Evolutionary conservation across 2,113 vertebrate species (phyloP).

Genomic region (Stigmatopora nigra): DNA sequence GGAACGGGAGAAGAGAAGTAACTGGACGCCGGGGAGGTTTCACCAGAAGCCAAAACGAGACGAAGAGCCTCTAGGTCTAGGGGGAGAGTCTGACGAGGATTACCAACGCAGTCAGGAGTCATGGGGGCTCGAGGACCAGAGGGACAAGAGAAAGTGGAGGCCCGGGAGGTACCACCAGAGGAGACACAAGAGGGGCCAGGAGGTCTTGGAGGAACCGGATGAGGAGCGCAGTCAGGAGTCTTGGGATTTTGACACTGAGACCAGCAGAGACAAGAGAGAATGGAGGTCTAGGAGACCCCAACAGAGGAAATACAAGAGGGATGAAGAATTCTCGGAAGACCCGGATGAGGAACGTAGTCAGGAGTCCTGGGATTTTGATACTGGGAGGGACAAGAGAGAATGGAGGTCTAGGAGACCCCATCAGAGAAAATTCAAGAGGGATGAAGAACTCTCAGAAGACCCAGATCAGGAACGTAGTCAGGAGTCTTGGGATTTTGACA

Average conservation of each 20-base stretch:
- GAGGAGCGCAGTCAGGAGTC: conserved; percentile 46
- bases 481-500: conserved; percentile 22
- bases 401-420: conserved; percentile 34
- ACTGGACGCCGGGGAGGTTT: conserved; percentile 56
- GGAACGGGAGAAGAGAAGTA: conserved; percentile 31
- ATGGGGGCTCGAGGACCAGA: conserved; percentile 35
- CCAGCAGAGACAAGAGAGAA: conserved; percentile 30
- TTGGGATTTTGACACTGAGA: conserved; percentile 47
- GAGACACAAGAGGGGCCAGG: conserved; percentile 47
- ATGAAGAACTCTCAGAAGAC: conserved; percentile 31
- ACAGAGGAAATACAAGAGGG: too few relatives aligned
- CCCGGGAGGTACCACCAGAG: conserved; percentile 31
- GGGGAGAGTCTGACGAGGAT: conserved; percentile 47
- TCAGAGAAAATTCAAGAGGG: conserved; percentile 36
- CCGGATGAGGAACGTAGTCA: conserved; percentile 48
- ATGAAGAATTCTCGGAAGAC: conserved; percentile 4
- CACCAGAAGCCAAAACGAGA: conserved; percentile 30
- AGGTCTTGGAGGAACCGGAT: conserved; percentile 26
- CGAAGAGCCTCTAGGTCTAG: conserved; percentile 44
- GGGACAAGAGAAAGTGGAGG: conserved; percentile 41
- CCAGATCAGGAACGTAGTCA: conserved; percentile 46
- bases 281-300: too few relatives aligned
- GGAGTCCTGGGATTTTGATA: conserved; percentile 46
- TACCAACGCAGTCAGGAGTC: conserved; percentile 45
- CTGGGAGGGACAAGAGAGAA: conserved; percentile 24